Percentiles rank a stretch among this genome's conserved stretches.
Evolutionary conservation across 1,140 invertebrate species (phyloP).

Genomic region (Bilobella aurantiaca): DNA sequence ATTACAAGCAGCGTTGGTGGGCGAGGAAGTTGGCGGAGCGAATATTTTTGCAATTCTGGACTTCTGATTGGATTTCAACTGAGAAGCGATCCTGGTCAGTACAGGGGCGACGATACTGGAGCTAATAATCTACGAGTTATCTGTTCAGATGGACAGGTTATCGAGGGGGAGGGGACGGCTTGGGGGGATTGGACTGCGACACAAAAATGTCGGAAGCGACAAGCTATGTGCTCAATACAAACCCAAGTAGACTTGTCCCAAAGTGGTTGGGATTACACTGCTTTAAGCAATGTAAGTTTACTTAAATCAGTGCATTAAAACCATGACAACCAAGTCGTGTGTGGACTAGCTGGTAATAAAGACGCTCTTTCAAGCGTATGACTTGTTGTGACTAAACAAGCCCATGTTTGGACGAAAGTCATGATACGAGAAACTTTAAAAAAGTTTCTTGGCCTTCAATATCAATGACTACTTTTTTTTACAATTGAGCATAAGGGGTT

Average conservation of each 20-base stretch:
- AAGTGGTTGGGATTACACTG: neutral
- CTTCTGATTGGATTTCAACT: slow-evolving; percentile 13
- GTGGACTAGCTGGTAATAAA: too few species aligned
- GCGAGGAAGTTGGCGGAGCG: slow-evolving; percentile 1
- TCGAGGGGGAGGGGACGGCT: slow-evolving; percentile 5
- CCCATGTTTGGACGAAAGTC: too few species aligned
- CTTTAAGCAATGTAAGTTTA: neutral
- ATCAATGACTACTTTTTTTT: too few species aligned
- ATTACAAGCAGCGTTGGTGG: neutral
- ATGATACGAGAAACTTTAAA: too few species aligned
- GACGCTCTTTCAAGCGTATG: too few species aligned
- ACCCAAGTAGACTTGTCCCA: slow-evolving; percentile 8
- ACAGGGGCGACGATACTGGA: slow-evolving; percentile 3
- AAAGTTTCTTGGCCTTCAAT: too few species aligned
- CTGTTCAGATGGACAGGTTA: slow-evolving; percentile 1
- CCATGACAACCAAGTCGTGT: too few species aligned
- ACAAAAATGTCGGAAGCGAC: slow-evolving; percentile 8
- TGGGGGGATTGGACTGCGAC: slow-evolving; percentile 9
- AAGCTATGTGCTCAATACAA: slow-evolving; percentile 12
- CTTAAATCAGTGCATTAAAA: too few species aligned
- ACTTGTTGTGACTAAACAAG: too few species aligned
- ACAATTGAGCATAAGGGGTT: too few species aligned
- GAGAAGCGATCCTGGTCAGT: neutral
- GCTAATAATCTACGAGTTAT: slow-evolving; percentile 14
- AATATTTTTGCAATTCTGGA: slow-evolving; percentile 6